phyloP scores from a whole-genome alignment of 2,113 vertebrate species.

The Pedetes capensis region DNA sequence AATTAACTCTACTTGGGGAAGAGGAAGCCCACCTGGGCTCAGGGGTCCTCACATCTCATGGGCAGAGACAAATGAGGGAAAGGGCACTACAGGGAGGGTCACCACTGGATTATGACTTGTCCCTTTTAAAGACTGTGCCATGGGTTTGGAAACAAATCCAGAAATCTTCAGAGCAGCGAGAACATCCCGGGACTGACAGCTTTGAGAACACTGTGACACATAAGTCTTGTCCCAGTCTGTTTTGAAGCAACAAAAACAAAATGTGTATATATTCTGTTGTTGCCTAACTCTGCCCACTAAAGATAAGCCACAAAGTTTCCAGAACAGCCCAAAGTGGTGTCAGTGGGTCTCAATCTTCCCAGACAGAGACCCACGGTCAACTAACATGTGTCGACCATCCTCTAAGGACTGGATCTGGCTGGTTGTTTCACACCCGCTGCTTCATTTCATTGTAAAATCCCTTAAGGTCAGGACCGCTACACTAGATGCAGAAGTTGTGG shows the following conservation, averaged over 20 bases:
- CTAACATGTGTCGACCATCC: neutral
- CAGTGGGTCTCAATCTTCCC: neutral
- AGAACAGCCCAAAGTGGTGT: neutral
- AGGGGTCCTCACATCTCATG: neutral
- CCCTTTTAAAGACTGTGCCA: neutral
- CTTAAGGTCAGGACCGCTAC: neutral
- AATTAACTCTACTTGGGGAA: neutral
- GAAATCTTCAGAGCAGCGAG: neutral
- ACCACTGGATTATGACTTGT: neutral
- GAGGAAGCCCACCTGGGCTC: neutral
- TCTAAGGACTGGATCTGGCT: neutral
- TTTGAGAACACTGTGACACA: neutral
- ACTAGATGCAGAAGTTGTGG: conserved; percentile 5
- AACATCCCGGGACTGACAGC: neutral
- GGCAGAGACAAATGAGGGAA: neutral
- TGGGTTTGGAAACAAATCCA: conserved; percentile 11
- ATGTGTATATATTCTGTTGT: neutral
- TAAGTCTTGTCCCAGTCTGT: neutral
- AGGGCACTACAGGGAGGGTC: neutral
- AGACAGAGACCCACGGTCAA: neutral
- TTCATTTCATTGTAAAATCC: neutral
- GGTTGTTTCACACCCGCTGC: neutral
- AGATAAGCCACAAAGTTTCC: neutral
- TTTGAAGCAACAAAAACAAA: neutral
- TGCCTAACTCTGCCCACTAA: neutral